Evolutionary conservation across 2,113 vertebrate genomes (phyloP).

Genomic region (Rafetus swinhoei): DNA sequence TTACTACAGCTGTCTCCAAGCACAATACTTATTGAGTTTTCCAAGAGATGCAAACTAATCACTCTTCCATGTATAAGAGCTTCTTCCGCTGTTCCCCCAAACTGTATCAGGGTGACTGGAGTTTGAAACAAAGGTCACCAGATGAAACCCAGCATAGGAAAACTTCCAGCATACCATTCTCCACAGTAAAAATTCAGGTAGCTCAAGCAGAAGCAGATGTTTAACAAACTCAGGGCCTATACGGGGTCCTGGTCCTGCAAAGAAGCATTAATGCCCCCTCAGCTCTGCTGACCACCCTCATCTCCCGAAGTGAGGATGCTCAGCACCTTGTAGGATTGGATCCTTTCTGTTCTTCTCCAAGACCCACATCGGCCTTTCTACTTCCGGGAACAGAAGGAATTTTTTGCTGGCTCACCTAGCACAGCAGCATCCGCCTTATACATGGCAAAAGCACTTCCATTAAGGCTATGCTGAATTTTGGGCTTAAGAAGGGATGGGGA

Average conservation of each 20-base stretch:
- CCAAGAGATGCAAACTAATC: accelerated
- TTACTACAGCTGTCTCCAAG: accelerated
- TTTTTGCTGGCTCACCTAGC: not conserved
- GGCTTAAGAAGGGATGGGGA: not conserved
- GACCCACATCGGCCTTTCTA: not conserved
- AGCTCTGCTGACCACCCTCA: accelerated
- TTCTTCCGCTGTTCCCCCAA: accelerated
- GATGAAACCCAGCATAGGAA: not conserved
- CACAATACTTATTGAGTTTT: not conserved
- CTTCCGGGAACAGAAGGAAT: not conserved
- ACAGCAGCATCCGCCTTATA: not conserved
- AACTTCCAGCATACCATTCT: accelerated
- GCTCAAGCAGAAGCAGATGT: accelerated
- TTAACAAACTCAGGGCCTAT: accelerated
- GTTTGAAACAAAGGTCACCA: too few relatives aligned
- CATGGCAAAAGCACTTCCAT: not conserved
- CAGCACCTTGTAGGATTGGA: not conserved
- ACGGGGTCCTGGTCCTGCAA: not conserved
- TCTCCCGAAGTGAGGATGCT: not conserved
- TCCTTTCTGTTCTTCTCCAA: not conserved
- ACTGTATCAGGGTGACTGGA: too few relatives aligned
- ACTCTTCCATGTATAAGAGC: accelerated
- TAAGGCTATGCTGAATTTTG: not conserved
- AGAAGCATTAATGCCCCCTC: not conserved
- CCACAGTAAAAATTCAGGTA: not conserved